phyloP scores from a whole-genome alignment of 1,140 invertebrate species.

The Rhagoletis pomonella region DNA sequence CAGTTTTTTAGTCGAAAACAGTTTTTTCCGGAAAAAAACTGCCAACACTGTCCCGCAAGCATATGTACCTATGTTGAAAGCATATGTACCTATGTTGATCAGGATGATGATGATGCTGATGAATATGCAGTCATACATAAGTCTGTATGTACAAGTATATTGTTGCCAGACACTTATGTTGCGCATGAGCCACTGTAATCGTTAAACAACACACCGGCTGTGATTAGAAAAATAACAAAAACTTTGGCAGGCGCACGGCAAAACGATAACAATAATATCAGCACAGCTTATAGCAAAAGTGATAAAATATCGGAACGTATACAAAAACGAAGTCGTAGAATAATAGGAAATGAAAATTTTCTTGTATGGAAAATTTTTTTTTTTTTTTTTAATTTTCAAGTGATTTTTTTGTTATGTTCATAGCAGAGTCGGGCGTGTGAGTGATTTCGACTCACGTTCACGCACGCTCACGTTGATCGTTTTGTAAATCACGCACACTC shows the following conservation, averaged over 20 bases:
- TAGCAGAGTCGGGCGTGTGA: no score
- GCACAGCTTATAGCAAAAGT: not conserved
- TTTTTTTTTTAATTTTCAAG: no score
- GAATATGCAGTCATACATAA: not conserved
- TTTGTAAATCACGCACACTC: no score
- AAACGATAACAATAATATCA: conserved; percentile 14
- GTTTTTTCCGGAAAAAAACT: not conserved
- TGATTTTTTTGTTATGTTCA: no score
- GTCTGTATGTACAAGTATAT: not conserved
- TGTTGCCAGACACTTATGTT: not conserved
- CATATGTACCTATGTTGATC: not conserved
- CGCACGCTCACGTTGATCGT: no score
- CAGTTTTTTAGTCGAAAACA: no score
- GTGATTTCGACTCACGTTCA: no score
- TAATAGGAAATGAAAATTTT: no score
- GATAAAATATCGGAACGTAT: not conserved
- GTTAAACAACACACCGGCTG: not conserved
- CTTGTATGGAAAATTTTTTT: no score
- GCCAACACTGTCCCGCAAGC: not conserved
- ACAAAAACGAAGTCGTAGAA: no score
- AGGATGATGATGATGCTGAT: conserved; percentile 24
- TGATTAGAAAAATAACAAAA: not conserved
- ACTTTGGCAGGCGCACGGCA: not conserved
- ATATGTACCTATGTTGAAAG: no score
- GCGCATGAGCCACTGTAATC: not conserved